Evolutionary conservation across 2,797 vertebrate genomes (phyloP), one percentile per base, ranked within the genome.

Genomic region (Cyclopterus lumpus): DNA sequence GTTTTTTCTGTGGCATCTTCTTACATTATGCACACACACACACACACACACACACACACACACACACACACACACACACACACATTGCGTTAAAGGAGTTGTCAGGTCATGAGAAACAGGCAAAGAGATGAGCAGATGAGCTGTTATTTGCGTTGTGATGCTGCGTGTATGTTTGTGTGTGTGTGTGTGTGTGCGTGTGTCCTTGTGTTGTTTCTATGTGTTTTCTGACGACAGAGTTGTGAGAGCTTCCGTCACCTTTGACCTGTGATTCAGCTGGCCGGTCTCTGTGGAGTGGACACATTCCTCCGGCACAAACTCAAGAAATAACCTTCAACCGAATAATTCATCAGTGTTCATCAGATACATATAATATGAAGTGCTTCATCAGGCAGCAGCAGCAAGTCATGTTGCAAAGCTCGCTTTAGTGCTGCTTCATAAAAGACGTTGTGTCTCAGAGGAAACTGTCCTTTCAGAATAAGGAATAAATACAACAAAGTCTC

Each of bases 81-180:
- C 40, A 30, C 8, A 48, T 26, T 75, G 68, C 46, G 40, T 85
- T 77, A 77, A 66, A 77, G 66, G 34, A 82, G 73, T 58, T 71
- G 40, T 73, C 65, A 73, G 93, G 91, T 91, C 92, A 67, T 94
- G 93, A 93, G 93, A 94, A 93, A 81, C 73, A 74, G 64, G 2
- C 79, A 66, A 20, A 46, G 40, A 59, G 81, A 78, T 65, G 63
- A 80, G 59, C 16, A 3, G 72, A 82, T 73, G 62, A 72, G 68
- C 24, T 16, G 4, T 70, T 86, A 64, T 83, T 88, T 87, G 51
- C 80, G 57, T 66, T 82, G 67, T 42, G 82, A 80, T 34, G 75
- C 42, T 85, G 63, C n/a, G 0, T 79, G 54, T 79, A 38, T 32
- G 38, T 40, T 12, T 40, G 38, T 22, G 15, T 11, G 51, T 26